phyloP scores from a whole-genome alignment of 2,113 vertebrate genomes.

The Coreoperca whiteheadi region DNA sequence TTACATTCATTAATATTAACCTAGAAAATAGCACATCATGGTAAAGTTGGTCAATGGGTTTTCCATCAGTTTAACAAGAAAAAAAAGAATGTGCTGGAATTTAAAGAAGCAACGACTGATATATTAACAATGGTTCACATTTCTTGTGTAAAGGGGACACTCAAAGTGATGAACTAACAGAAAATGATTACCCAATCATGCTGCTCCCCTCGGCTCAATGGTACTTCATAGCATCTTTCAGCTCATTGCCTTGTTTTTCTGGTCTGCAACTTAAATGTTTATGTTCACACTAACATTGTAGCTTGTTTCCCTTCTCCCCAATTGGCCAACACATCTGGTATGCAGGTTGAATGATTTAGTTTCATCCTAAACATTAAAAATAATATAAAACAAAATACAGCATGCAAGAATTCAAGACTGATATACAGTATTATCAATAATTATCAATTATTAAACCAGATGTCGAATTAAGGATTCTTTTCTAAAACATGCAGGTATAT shows the following conservation, averaged over 20 bases:
- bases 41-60: no score
- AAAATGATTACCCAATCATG: neutral
- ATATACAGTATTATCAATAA: neutral
- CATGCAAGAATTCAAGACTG: neutral
- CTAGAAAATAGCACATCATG: no score
- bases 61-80: no score
- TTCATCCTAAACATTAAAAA: neutral
- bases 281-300: neutral
- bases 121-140: no score
- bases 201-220: no score
- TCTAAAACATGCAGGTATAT: neutral
- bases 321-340: neutral
- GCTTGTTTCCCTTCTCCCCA: no score
- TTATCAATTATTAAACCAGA: neutral
- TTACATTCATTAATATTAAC: no score
- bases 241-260: neutral
- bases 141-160: no score
- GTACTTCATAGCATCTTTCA: neutral
- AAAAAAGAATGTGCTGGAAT: no score
- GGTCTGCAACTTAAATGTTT: neutral
- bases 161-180: neutral
- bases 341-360: neutral
- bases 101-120: no score
- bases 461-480: neutral
- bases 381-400: neutral